Evolutionary conservation across 2,888 invertebrate genomes (phyloP).

Genomic region (Patella caerulea): DNA sequence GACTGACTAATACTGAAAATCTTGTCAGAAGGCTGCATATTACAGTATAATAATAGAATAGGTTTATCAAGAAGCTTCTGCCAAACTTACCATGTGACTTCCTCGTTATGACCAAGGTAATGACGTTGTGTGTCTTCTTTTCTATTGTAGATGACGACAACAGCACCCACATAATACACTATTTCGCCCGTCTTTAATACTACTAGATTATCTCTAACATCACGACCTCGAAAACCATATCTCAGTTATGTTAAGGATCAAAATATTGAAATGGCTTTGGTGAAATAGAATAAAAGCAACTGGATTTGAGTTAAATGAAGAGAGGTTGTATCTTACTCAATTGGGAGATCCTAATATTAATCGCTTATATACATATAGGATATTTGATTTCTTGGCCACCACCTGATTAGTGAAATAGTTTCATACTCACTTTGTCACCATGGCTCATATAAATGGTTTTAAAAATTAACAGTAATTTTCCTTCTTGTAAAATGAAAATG

Average conservation of each 20-base stretch:
- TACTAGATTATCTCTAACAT: conserved; percentile 56
- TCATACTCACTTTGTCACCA: too few species aligned
- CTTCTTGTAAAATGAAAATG: too few species aligned
- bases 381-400: too few species aligned
- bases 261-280: neutral
- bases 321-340: neutral
- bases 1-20: too few species aligned
- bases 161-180: conserved; percentile 92
- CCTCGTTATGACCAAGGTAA: conserved; percentile 92
- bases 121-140: conserved; percentile 87
- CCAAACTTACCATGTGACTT: conserved; percentile 85
- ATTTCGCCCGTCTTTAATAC: conserved; percentile 72
- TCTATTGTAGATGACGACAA: conserved; percentile 89
- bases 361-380: too few species aligned
- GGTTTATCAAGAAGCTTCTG: too few species aligned
- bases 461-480: too few species aligned
- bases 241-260: conserved; percentile 43
- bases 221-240: conserved; percentile 64
- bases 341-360: too few species aligned
- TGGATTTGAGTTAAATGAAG: neutral
- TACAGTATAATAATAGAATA: too few species aligned
- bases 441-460: too few species aligned
- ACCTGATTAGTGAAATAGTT: too few species aligned
- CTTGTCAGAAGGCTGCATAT: too few species aligned
- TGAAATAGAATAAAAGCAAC: neutral